Evolutionary conservation across 2,113 vertebrate species (phyloP).

Genomic region (Hippopotamus amphibius): DNA sequence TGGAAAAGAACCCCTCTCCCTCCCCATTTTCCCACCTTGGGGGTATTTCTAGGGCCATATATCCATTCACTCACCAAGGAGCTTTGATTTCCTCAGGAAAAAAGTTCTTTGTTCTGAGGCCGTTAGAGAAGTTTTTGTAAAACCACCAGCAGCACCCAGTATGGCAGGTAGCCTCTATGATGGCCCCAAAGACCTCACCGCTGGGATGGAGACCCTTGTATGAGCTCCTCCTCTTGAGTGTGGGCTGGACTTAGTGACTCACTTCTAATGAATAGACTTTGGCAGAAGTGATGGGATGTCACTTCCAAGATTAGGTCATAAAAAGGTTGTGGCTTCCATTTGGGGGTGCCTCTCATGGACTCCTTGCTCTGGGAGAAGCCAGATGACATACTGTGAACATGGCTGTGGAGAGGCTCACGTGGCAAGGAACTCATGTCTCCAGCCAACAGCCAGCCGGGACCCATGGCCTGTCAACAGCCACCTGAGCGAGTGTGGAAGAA

Average conservation of each 20-base stretch:
- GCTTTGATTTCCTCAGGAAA: background rate
- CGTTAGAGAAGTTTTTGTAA: background rate
- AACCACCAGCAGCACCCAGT: background rate
- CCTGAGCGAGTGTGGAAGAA: background rate
- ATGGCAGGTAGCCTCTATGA: background rate
- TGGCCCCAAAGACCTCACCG: background rate
- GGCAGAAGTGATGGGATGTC: background rate
- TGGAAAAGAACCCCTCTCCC: background rate
- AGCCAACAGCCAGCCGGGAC: background rate
- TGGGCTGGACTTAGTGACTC: background rate
- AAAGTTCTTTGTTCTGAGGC: background rate
- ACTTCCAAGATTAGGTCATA: background rate
- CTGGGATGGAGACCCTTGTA: background rate
- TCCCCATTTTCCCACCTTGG: background rate
- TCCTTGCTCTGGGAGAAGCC: background rate
- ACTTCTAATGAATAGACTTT: background rate
- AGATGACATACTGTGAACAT: background rate
- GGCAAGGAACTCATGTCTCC: background rate
- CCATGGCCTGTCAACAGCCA: background rate
- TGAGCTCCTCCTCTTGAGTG: background rate
- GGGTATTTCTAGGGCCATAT: background rate
- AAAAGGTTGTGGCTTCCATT: background rate
- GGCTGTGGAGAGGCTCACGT: background rate
- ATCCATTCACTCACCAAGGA: background rate
- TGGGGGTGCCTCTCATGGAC: background rate